phyloP scores from a whole-genome alignment of 2,797 vertebrate genomes.

The Thalassophryne amazonica region DNA sequence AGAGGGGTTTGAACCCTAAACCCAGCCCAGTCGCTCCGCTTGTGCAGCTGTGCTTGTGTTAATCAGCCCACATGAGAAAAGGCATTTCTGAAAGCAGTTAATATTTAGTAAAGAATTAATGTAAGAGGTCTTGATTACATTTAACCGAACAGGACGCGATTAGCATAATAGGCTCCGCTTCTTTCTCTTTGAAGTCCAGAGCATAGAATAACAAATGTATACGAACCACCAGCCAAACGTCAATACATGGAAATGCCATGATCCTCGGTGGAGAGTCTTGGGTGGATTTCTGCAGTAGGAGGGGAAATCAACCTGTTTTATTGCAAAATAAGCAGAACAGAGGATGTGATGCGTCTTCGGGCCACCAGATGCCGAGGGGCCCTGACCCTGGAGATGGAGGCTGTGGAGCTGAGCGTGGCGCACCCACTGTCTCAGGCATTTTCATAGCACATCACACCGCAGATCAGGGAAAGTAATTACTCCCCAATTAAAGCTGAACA shows the following conservation, averaged over 20 bases:
- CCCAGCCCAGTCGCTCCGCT: too few species aligned
- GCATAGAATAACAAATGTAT: constrained; percentile 82
- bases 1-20: too few species aligned
- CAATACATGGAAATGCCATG: constrained; percentile 83
- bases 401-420: constrained; percentile 60
- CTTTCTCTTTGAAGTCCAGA: constrained; percentile 84
- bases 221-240: constrained; percentile 81
- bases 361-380: constrained; percentile 53
- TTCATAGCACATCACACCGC: constrained; percentile 59
- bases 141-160: constrained; percentile 80
- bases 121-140: constrained; percentile 73
- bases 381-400: constrained; percentile 60
- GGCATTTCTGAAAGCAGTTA: constrained; percentile 61
- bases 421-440: constrained; percentile 72
- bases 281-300: constrained; percentile 72
- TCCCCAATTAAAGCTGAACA: constrained; percentile 76
- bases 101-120: constrained; percentile 77
- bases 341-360: constrained; percentile 70
- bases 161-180: constrained; percentile 80
- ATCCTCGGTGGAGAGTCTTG: constrained; percentile 76
- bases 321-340: constrained; percentile 79
- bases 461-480: constrained; percentile 69
- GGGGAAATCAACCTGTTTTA: constrained; percentile 73
- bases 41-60: constrained; percentile 18
- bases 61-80: constrained; percentile 22